phyloP scores from a whole-genome alignment of 2,888 invertebrate species.

The Monoplex corrugatus region DNA sequence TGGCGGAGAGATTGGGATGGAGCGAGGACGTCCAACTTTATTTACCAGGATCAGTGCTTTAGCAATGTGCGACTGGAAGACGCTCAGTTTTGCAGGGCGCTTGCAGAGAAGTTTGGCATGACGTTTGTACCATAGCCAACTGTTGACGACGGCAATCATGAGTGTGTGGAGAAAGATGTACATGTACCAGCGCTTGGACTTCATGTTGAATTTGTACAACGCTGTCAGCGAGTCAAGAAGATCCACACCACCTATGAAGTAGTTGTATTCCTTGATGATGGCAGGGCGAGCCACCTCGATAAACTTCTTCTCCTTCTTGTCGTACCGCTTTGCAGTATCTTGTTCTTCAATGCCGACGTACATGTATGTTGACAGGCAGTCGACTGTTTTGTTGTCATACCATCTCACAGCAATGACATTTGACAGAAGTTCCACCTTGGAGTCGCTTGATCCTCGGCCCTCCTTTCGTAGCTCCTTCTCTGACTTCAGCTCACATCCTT shows the following conservation, averaged over 20 bases:
- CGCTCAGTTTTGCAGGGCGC: slow-evolving; percentile 47
- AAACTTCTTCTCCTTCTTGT: slow-evolving; percentile 44
- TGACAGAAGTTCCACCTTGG: slow-evolving; percentile 51
- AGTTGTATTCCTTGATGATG: slow-evolving; percentile 48
- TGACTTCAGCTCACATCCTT: slow-evolving; percentile 53
- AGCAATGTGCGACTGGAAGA: slow-evolving; percentile 18
- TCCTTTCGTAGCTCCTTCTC: slow-evolving; percentile 59
- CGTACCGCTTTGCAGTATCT: slow-evolving; percentile 12
- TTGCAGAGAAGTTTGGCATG: slow-evolving; percentile 49
- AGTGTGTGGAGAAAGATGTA: slow-evolving; percentile 59
- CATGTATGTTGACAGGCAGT: slow-evolving; percentile 55
- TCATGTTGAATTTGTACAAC: slow-evolving; percentile 45
- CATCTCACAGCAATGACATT: slow-evolving; percentile 57
- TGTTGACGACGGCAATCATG: slow-evolving; percentile 55
- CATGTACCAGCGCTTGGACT: slow-evolving; percentile 56
- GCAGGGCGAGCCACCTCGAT: slow-evolving; percentile 47
- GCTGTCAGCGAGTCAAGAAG: slow-evolving; percentile 46
- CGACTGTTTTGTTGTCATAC: slow-evolving; percentile 59
- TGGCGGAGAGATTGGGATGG: not conserved
- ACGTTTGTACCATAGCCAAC: slow-evolving; percentile 56
- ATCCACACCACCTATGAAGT: slow-evolving; percentile 53
- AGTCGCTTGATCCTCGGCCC: slow-evolving; percentile 57
- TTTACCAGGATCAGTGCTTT: not conserved
- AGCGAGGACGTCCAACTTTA: not conserved
- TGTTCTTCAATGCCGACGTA: slow-evolving; percentile 24